Conservation (phyloP, 2,888 invertebrate genomes). For the Mythimna loreyi region DNA sequence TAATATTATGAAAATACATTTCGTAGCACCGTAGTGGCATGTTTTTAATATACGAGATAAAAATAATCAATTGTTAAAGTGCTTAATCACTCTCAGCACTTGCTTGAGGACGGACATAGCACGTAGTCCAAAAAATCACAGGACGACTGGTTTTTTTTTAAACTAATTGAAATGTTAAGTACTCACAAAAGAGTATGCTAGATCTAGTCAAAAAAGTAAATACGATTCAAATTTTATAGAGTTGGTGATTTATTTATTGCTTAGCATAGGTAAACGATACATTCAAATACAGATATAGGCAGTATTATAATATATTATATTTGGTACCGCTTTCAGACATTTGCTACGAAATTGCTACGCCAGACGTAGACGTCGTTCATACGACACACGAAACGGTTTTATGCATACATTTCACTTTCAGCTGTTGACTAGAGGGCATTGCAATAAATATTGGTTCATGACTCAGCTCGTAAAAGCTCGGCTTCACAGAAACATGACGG, state of each 20-base stretch:
- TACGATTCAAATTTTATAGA: background rate
- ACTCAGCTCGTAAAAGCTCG: conserved; percentile 23
- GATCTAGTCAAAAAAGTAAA: conserved; percentile 7
- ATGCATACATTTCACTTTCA: conserved; percentile 10
- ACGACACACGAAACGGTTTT: background rate
- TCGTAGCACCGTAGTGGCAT: conserved; percentile 2
- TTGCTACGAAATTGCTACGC: conserved; percentile 43
- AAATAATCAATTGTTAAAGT: background rate
- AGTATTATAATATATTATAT: background rate
- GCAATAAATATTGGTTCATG: conserved; percentile 34
- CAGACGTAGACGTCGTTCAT: conserved; percentile 3
- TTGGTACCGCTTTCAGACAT: background rate
- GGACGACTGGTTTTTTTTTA: too few relatives aligned
- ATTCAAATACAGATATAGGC: background rate
- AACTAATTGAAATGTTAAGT: background rate
- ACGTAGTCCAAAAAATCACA: too few relatives aligned
- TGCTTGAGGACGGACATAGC: too few relatives aligned
- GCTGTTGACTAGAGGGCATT: conserved; percentile 11
- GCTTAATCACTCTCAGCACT: background rate
- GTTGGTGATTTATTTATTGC: background rate
- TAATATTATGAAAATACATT: background rate
- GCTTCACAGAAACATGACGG: conserved; percentile 34
- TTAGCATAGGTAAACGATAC: background rate
- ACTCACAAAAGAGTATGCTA: conserved; percentile 20
- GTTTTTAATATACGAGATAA: background rate